Percentiles rank a stretch among this genome's conserved stretches.
Evolutionary conservation across 2,113 vertebrate species (phyloP).

Genomic region (Callaeas wilsoni): DNA sequence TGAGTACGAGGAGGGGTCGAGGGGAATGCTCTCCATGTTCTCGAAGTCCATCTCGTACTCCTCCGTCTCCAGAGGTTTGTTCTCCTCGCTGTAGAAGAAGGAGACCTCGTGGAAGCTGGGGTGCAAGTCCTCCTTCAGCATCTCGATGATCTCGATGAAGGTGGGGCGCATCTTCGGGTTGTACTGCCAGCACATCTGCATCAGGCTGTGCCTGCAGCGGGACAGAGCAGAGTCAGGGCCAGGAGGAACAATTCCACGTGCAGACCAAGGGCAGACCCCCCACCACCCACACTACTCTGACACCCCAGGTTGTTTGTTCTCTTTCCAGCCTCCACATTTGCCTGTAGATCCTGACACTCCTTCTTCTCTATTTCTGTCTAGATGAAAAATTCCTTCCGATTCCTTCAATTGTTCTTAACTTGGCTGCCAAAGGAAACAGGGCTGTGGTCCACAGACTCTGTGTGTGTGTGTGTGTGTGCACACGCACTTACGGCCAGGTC

Average conservation of each 20-base stretch:
- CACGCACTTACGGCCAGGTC: not conserved
- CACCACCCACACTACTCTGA: not conserved
- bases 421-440: not conserved
- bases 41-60: conserved; percentile 95
- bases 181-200: conserved; percentile 99
- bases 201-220: conserved; percentile 82
- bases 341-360: not conserved
- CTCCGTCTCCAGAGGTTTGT: conserved; percentile 90
- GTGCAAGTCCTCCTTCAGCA: conserved; percentile 92
- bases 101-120: conserved; percentile 90
- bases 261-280: not conserved
- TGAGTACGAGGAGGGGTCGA: conserved; percentile 88
- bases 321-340: not conserved
- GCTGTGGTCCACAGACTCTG: not conserved
- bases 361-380: conserved; percentile 31
- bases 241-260: not conserved
- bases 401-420: conserved; percentile 41
- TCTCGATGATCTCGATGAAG: conserved; percentile 93
- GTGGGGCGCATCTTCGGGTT: conserved; percentile 95
- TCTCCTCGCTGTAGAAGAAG: conserved; percentile 98
- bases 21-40: conserved; percentile 97
- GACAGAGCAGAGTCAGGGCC: not conserved
- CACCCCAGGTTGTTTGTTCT: not conserved
- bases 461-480: not conserved
- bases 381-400: conserved; percentile 26